Evolutionary conservation across 2,888 invertebrate species (phyloP).

Genomic region (Chaetogeoica ovagalla): DNA sequence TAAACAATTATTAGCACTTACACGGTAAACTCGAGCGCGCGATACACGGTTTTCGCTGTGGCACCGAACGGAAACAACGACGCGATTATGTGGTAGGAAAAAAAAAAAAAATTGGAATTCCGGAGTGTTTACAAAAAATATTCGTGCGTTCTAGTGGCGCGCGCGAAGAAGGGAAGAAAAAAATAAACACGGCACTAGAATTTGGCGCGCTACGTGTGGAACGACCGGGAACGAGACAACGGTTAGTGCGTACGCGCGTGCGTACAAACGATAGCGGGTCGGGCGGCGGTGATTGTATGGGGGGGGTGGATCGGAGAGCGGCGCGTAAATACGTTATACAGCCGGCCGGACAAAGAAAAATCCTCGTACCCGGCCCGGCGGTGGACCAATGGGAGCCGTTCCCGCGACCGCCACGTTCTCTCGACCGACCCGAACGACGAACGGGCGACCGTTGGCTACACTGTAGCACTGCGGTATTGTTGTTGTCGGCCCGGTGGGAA

Average conservation of each 20-base stretch:
- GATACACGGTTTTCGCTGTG: too few relatives aligned
- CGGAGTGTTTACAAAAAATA: too few relatives aligned
- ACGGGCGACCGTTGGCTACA: conserved; percentile 6
- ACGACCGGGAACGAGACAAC: conserved; percentile 30
- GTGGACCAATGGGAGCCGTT: conserved; percentile 39
- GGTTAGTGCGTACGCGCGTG: conserved; percentile 23
- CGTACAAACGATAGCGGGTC: neutral
- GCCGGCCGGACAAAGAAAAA: conserved; percentile 41
- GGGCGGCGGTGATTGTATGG: neutral
- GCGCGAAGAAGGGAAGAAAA: neutral
- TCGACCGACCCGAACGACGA: neutral
- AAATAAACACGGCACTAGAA: conserved; percentile 28
- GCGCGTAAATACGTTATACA: conserved; percentile 49
- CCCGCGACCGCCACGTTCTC: conserved; percentile 46
- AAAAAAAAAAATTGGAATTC: neutral
- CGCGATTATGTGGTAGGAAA: too few relatives aligned
- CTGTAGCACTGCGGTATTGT: neutral
- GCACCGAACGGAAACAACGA: too few relatives aligned
- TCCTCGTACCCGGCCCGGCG: conserved; percentile 14
- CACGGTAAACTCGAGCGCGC: too few relatives aligned
- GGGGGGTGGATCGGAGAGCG: neutral
- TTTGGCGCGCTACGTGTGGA: conserved; percentile 50
- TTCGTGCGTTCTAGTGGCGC: too few relatives aligned
- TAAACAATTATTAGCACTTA: too few relatives aligned
- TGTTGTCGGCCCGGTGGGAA: neutral